Evolutionary conservation across 2,113 vertebrate genomes (phyloP), one percentile per base, ranked within the genome.

Genomic region (Menidia beryllina): DNA sequence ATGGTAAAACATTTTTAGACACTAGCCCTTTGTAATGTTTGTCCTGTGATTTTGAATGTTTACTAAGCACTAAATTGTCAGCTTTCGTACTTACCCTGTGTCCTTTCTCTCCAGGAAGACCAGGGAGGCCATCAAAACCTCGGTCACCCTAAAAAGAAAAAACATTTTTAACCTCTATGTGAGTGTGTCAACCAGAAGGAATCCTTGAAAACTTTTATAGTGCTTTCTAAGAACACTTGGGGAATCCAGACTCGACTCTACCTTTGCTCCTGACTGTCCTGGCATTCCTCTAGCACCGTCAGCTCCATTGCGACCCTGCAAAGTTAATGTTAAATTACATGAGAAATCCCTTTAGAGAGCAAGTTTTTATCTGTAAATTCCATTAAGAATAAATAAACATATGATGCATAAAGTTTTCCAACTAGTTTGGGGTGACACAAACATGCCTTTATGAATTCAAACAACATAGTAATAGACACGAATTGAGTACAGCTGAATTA

Each of bases 81-180:
- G 9, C 54, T 13, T 17, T 59, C 20, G 26, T 55, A 86, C 95
- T 96, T 90, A 99, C 98, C 92, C 97, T 94, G 76, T 99, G 96
- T 72, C 97, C 98, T 84, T 99, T 99, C 75, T 98, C 96, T 85
- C 98, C 98, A 51, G 98, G 98, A 55, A 99, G 95, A 76, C 98
- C 98, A 20, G 98, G 98, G 75, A 99, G 96, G 49, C 98, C 98
- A 80, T 99, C 97, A 72, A 99, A 99, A 39, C 98, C 98, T 88
- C 97, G 92, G 75, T 99, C 98, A 25, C 98, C 98, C 97, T 99
- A 87, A 27, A 7, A 56, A 47, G 41, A 86, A 3, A 56, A 19
- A n/a, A 63, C 12, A 24, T 21, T 0, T 51, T 70, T 27, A 61
- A 23, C 52, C 9, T n/a, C 4, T 11, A 51, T 23, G 12, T 39